These are phyloP conservation scores for Zapus hudsonius DNA, from an alignment of 2,113 vertebrate species.

Conservation along the genomic window DNA sequence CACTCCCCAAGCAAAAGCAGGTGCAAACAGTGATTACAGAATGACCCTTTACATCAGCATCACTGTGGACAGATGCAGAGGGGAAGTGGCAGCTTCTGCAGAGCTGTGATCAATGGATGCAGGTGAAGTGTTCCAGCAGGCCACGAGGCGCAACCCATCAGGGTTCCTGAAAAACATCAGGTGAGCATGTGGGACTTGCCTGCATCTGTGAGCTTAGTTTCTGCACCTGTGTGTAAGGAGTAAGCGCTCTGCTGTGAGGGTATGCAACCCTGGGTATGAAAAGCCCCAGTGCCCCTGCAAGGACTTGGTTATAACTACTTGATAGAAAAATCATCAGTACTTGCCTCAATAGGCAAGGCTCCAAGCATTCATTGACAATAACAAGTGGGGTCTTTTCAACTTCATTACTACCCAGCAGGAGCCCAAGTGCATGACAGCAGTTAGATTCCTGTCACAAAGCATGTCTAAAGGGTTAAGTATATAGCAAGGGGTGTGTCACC, in stretches of 20 bases:
- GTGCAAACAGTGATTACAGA: constrained; percentile 77
- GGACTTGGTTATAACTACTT: neutral
- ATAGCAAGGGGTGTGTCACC: constrained; percentile 58
- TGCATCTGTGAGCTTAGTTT: neutral
- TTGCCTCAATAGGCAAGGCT: neutral
- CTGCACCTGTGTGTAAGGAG: neutral
- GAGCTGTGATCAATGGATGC: constrained; percentile 47
- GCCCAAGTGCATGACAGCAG: constrained; percentile 71
- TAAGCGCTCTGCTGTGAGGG: neutral
- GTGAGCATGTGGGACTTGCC: neutral
- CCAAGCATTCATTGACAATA: constrained; percentile 10
- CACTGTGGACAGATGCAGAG: neutral
- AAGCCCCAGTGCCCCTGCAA: neutral
- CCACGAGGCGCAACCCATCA: neutral
- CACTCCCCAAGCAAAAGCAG: constrained; percentile 78
- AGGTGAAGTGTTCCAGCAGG: constrained; percentile 25
- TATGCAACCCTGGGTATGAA: neutral
- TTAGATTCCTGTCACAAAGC: constrained; percentile 68
- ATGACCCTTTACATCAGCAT: constrained; percentile 1
- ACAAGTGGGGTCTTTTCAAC: constrained; percentile 47
- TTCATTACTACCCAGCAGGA: constrained; percentile 68
- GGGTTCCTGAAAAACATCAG: fast-evolving
- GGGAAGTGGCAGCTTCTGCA: constrained; percentile 56
- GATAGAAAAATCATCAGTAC: neutral
- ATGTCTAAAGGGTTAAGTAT: constrained; percentile 65